Base-by-base conservation (phyloP, 2,888 invertebrate genomes). In the Alcis repandata region DNA sequence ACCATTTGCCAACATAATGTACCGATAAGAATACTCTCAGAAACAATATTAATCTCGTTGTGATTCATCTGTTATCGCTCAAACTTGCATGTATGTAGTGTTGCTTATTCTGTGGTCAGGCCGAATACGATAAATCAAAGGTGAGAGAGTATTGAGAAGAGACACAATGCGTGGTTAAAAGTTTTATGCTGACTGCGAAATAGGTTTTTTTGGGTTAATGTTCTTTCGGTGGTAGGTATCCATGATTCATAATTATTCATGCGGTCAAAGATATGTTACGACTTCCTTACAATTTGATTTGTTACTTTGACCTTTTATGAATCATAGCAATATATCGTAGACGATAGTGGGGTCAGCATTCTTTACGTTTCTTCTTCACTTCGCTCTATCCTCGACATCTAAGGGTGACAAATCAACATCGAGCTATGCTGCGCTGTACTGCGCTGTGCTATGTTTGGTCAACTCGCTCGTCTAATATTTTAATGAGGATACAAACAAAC, bases 11-110 rank as follows among this genome's bases (percentile, higher is more conserved):
- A 88, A 84, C 86, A 86, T 82, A 82, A 85, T 86, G 85, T 83
- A 80, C 19, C 57, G 87, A 90, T 89, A 89, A 82, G 82, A 76
- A 72, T 66, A 67, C 73, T 46, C 82, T 77, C 70, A 75, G 75
- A 79, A 86, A 88, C 84, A 88, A 83, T 86, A 90, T 87, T 86
- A 88, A 89, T 89, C 87, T 85, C 70, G 58, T 70, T 75, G 77
- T 83, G 86, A 89, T 89, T 87, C 87, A 89, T 89, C 85, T 88
- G 87, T 90, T 90, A 91, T 87, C 87, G 87, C 81, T 87, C 82
- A 84, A 84, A 87, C 82, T 84, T 83, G 78, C 80, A 79, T 86
- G 85, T 87, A 83, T 27, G 27, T 27, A 27, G 27, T 27, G 27
- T 27, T 27, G 27, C 6, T 2, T 27, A 27, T 27, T 27, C 27